Evolutionary conservation across 2,888 invertebrate species (phyloP), one percentile per base, ranked within the genome.

Genomic region (Ectobius pallidus): DNA sequence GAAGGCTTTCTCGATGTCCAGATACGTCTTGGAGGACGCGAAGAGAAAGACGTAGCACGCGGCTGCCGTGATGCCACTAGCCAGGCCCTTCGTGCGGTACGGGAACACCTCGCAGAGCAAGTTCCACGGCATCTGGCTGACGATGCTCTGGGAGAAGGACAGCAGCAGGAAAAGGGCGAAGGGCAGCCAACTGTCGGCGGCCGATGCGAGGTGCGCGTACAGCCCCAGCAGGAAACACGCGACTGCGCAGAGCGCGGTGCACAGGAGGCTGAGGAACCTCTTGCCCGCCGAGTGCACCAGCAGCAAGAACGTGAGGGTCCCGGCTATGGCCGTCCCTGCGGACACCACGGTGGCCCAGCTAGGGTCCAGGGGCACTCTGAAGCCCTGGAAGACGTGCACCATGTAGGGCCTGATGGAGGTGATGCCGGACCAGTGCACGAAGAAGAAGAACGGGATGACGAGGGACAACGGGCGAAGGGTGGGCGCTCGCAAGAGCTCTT

Each of bases 31-130:
- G 16, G 86, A 81, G 2, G 84, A 85, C 1, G 86, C 72, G 77
- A 87, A 88, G 32, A 82, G 84, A 52, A 87, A 82, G 1, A 85
- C 77, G 78, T 88, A 88, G 77, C 86, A 85, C 76, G 84, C 81
- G 0, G 87, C 87, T 0, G 88, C 87, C 27, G 86, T 84, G 1
- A 86, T 77, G 0, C 87, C 87, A 80, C 86, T 87, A 1, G 87
- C 84, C 63, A 84, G 81, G 0, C 86, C 86, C 20, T 87, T 84
- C 75, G 86, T 86, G 81, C 87, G 86, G 80, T 16, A 65, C 9
- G 70, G 70, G 34, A 83, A 81, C 6, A 88, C 84, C 80, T 88
- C 88, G 71, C 87, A 86, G 6, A 88, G 81, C 55, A 88, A 77
- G 72, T 86, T 84, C 87, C 88, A 88, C 1, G 87, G 86, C 20